Base-by-base conservation (phyloP, 2,797 vertebrate species). In the Fistularia commersonii region DNA sequence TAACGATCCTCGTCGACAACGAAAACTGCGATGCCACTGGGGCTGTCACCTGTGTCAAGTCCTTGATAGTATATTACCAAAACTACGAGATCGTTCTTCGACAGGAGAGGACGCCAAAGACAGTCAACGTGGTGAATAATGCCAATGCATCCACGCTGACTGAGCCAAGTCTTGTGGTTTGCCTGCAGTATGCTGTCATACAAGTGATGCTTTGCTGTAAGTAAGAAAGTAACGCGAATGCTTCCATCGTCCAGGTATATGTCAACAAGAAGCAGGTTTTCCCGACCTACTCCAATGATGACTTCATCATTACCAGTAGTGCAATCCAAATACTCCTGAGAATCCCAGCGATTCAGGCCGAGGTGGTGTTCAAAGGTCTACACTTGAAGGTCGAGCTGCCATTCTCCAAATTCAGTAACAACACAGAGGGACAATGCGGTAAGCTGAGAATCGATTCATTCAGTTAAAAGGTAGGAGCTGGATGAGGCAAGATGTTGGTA, bases 351-450 rank as follows among this genome's bases (percentile, higher is more conserved):
- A 90, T 96, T 39, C 36, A 81, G 0, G 86, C 84, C 8, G 53
- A 82, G 5, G 55, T 98, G 74, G 61, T 35, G 10, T 95, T 91
- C 74, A 91, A 88, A 0, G 92, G 92, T 38, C 61, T 94, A 34
- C 41, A 72, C 41, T 96, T 93, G 80, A 76, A 56, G 2, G 32
- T 98, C 57, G 74, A 66, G 11, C 53, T 98, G 69, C 90, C 94
- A 0, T 86, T 77, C 78, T 62, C 52, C 1, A 64, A 64, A n/a
- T 98, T 98, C 59, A 66, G 90, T 45, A 69, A 85, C 71, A 98
- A 98, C 74, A 97, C 94, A 33, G 89, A 93, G 48, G 96, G 96
- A 77, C 96, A 95, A 50, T 98, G 96, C 56, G 96, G 96, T 98
- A 72, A 86, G 88, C 5, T 40, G 1, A 60, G n/a, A 5, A 14